A percentile compares a stretch with the other conserved stretches of the same genome.
These are phyloP conservation scores for Microctonus brassicae DNA, from an alignment of 2,888 invertebrate genomes.

Conservation along the genomic window DNA sequence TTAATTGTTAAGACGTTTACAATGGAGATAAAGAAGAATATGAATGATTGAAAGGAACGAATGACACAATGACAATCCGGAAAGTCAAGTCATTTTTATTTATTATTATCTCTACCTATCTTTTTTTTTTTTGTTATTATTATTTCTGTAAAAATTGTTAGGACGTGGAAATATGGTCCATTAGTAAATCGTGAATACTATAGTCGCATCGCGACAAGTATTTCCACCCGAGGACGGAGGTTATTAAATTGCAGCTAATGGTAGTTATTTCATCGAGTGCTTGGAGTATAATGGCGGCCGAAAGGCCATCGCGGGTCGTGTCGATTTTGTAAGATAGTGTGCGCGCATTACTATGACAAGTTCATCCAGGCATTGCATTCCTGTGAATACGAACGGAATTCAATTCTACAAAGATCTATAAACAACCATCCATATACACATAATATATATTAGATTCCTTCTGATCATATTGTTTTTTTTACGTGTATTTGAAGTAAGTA, in stretches of 20 bases:
- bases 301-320: background rate
- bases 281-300: background rate
- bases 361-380: background rate
- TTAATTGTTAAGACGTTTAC: slow-evolving; percentile 25
- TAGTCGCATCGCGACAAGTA: background rate
- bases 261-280: slow-evolving; percentile 26
- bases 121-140: background rate
- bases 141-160: background rate
- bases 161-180: slow-evolving; percentile 28
- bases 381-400: background rate
- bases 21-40: slow-evolving; percentile 4
- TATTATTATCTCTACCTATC: slow-evolving; percentile 17
- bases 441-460: background rate
- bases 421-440: background rate
- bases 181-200: slow-evolving; percentile 20
- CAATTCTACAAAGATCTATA: background rate
- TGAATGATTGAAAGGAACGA: slow-evolving; percentile 26
- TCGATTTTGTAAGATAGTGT: slow-evolving; percentile 7
- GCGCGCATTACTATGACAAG: background rate
- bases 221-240: slow-evolving; percentile 13
- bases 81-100: slow-evolving; percentile 16
- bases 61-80: slow-evolving; percentile 27
- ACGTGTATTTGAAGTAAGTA: too few species aligned
- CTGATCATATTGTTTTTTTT: background rate
- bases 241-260: slow-evolving; percentile 37